Base-by-base conservation (phyloP, 2,888 invertebrate genomes). In the Dynastes tityus region DNA sequence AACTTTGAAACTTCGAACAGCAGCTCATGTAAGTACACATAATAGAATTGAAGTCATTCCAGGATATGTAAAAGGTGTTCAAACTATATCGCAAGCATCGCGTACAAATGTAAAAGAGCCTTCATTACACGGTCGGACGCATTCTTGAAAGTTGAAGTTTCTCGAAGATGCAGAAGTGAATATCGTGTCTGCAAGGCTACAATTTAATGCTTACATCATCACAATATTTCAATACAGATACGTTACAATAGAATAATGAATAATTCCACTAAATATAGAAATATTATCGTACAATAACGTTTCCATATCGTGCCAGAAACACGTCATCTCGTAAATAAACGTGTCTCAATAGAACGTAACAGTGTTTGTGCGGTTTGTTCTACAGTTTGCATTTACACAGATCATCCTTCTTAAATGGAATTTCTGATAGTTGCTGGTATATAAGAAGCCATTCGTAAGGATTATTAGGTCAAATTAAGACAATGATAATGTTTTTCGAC, bases 251-350 rank as follows among this genome's bases (percentile, higher is more conserved):
- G 11, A 2, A 27, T 27, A 13, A 68, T 68, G 49, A 49, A 68
- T 49, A 49, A 49, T 49, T 68, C 29, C 49, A 49, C 68, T 68
- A 68, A 68, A 68, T 68, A 68, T 68, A 68, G 68, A 68, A 68
- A 68, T 27, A 27, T 49, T 68, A 68, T 49, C 45, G 68, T 49
- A 68, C 49, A 68, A 68, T 27, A 68, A 9, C 51, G 45, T 67
- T 67, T 67, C 45, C 16, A 45, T 45, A 45, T 40, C 67, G 68
- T 68, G 68, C 68, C 29, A 51, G 51, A 68, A 68, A 68, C 68
- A 49, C 49, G 68, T 68, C 68, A 68, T 68, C 49, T 1, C 22
- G 22, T 49, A 68, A 68, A 68, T 49, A 53, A 53, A 53, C 16
- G 53, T n/a, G 53, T n/a, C 16, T 16, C 53, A 16, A 40, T 37